phyloP scores from a whole-genome alignment of 1,140 invertebrate genomes.

The Megalopta genalis region DNA sequence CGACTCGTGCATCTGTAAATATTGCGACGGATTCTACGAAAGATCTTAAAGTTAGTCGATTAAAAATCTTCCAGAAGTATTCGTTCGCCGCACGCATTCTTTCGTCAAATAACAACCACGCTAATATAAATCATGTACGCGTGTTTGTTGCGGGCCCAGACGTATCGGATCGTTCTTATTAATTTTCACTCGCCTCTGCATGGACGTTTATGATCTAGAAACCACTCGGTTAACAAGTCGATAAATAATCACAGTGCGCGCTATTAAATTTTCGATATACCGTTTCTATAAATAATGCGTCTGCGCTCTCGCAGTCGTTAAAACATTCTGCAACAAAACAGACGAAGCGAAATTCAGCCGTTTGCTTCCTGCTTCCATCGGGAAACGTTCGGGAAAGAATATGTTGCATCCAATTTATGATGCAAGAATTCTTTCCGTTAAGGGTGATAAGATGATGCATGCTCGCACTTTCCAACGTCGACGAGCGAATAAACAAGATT shows the following conservation, averaged over 20 bases:
- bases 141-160: not conserved
- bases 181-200: constrained; percentile 1
- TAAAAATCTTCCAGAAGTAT: no score
- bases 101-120: not conserved
- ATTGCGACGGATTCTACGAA: not conserved
- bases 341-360: not conserved
- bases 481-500: no score
- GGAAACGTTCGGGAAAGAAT: not conserved
- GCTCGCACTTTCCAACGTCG: no score
- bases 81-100: not conserved
- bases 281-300: not conserved
- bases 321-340: not conserved
- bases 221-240: not conserved
- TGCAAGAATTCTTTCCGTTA: not conserved
- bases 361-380: not conserved
- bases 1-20: no score
- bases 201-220: not conserved
- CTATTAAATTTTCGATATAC: not conserved
- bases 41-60: no score
- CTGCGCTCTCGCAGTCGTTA: not conserved
- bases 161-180: not conserved
- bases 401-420: not conserved
- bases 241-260: not conserved
- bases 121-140: not conserved
- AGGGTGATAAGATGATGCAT: no score